These are phyloP conservation scores for Ptilorrhoa leucosticta DNA, from an alignment of 2,113 vertebrate genomes.

Conservation along the genomic window DNA sequence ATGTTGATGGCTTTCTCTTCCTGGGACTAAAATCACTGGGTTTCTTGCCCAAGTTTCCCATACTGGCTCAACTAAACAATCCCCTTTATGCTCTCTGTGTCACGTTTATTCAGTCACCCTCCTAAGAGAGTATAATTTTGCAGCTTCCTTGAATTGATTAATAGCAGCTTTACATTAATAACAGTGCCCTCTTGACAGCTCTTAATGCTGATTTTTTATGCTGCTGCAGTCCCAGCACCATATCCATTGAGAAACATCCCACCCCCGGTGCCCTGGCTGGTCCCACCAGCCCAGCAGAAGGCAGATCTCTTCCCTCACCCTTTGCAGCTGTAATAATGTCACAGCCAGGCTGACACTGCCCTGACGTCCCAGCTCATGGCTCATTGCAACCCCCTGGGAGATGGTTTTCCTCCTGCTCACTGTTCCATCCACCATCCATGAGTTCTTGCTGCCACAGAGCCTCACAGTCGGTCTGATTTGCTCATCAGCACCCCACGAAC, in stretches of 20 bases:
- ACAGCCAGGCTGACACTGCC: not conserved
- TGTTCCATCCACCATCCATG: not conserved
- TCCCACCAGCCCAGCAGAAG: not conserved
- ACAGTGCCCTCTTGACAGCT: not conserved
- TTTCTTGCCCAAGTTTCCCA: not conserved
- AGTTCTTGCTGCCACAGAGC: not conserved
- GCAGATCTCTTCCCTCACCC: not conserved
- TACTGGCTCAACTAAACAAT: not conserved
- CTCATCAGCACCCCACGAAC: not conserved
- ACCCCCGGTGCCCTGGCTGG: not conserved
- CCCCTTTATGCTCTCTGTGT: not conserved
- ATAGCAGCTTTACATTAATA: not conserved
- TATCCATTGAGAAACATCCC: accelerated
- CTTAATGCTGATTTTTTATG: not conserved
- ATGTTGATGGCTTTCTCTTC: not conserved
- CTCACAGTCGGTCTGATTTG: not conserved
- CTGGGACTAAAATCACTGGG: not conserved
- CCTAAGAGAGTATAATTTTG: not conserved
- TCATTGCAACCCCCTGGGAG: not conserved
- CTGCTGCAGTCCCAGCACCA: not conserved
- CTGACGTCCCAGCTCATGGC: not conserved
- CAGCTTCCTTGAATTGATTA: not conserved
- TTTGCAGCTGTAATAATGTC: not conserved
- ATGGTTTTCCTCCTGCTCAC: not conserved
- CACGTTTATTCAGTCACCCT: not conserved